These are phyloP conservation scores for Portunus trituberculatus DNA, from an alignment of 1,140 invertebrate genomes.

Conservation along the genomic window DNA sequence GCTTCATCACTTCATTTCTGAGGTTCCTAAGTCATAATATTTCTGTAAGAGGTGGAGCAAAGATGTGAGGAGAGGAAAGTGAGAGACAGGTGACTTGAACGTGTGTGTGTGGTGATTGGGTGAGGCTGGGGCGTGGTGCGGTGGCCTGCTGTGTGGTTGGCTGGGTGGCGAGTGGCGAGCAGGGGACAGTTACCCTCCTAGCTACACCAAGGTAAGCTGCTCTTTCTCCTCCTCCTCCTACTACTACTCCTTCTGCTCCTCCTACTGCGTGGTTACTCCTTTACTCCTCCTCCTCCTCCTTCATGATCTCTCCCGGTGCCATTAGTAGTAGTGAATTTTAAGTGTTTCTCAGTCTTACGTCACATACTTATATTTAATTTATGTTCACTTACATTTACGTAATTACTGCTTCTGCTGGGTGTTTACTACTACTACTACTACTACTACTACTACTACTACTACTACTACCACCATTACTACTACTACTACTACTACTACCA, in stretches of 20 bases:
- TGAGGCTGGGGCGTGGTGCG: neutral
- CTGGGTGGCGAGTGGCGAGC: neutral
- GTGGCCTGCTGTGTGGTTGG: neutral
- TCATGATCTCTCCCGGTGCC: no score
- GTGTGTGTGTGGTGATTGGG: constrained; percentile 38
- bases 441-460: constrained; percentile 37
- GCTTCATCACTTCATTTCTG: no score
- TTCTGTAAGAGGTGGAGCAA: no score
- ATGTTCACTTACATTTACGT: neutral
- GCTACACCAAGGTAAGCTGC: neutral
- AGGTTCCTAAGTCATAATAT: no score
- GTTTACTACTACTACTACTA: constrained; percentile 40
- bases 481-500: constrained; percentile 43
- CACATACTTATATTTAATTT: no score
- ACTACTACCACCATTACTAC: constrained; percentile 18
- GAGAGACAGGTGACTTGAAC: neutral
- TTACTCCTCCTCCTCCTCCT: neutral
- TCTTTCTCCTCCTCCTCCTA: neutral
- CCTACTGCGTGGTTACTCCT: neutral
- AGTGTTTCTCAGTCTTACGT: no score
- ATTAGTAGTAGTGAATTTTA: no score
- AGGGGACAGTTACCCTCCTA: neutral
- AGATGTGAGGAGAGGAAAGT: neutral
- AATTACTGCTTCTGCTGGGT: neutral
- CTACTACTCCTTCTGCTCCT: neutral